Percentiles rank a stretch among this genome's conserved stretches.
phyloP scores from a whole-genome alignment of 1,140 invertebrate species.

The Ooceraea biroi region DNA sequence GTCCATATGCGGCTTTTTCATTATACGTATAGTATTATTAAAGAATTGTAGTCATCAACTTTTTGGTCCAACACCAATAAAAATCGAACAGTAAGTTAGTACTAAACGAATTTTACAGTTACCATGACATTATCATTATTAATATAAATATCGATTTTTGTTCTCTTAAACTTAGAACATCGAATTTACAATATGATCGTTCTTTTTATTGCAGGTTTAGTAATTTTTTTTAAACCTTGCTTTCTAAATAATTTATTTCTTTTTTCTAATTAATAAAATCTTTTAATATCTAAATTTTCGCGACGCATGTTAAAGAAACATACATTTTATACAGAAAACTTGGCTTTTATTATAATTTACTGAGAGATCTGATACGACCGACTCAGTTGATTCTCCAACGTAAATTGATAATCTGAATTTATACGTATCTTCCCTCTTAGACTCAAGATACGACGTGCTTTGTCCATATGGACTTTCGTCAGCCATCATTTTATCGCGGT shows the following conservation, averaged over 20 bases:
- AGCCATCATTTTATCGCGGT: slow-evolving; percentile 49
- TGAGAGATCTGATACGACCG: too few species aligned
- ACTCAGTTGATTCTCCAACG: neutral
- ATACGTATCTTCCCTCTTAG: neutral
- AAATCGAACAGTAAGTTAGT: too few species aligned
- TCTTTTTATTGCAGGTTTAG: too few species aligned
- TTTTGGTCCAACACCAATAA: neutral
- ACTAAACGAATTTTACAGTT: too few species aligned
- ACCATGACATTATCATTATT: too few species aligned
- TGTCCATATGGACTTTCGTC: slow-evolving; percentile 9
- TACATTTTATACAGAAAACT: neutral
- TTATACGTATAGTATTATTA: neutral
- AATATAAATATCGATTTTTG: too few species aligned
- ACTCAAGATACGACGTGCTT: neutral
- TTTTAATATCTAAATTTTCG: neutral
- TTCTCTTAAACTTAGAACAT: too few species aligned
- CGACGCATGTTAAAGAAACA: neutral
- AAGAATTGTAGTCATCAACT: neutral
- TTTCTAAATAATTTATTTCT: too few species aligned
- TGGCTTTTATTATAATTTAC: neutral
- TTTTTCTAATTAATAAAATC: too few species aligned
- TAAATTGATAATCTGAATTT: slow-evolving; percentile 46
- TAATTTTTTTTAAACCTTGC: too few species aligned
- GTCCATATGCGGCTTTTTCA: neutral
- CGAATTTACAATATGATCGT: too few species aligned